Percentiles rank a stretch among this genome's conserved stretches.
These are phyloP conservation scores for Tetheella fluctuosa DNA, from an alignment of 2,888 invertebrate genomes.

Conservation along the genomic window DNA sequence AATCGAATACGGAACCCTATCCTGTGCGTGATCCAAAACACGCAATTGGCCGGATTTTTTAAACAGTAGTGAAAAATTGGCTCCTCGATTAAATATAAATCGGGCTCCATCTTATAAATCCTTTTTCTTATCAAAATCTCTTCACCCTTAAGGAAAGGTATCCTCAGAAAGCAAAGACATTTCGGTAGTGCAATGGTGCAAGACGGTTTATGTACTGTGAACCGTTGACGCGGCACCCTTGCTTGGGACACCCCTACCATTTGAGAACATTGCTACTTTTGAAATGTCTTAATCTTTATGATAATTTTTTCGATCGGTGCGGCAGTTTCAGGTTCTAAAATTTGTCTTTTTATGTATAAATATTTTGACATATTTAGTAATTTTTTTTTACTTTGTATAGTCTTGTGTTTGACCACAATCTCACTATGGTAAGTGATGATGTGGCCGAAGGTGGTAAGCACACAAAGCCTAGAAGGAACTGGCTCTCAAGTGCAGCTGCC, in stretches of 20 bases:
- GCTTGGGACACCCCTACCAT: constrained; percentile 46
- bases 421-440: no score
- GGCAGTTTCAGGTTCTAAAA: neutral
- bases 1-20: no score
- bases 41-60: no score
- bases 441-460: no score
- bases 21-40: no score
- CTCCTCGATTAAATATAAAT: neutral
- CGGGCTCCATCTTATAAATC: neutral
- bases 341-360: no score
- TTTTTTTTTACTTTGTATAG: no score
- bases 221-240: constrained; percentile 56
- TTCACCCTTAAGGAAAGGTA: constrained; percentile 30
- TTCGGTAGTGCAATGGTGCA: constrained; percentile 69
- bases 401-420: no score
- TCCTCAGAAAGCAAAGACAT: constrained; percentile 47
- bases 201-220: constrained; percentile 77
- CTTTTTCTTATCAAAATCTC: constrained; percentile 35
- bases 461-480: no score
- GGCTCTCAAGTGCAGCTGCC: no score
- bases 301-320: constrained; percentile 18
- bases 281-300: constrained; percentile 38
- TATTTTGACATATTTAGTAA: no score
- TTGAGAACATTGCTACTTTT: constrained; percentile 45
- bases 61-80: neutral